Conservation (phyloP, 2,888 invertebrate genomes). For the Drosophila mayaguana region DNA sequence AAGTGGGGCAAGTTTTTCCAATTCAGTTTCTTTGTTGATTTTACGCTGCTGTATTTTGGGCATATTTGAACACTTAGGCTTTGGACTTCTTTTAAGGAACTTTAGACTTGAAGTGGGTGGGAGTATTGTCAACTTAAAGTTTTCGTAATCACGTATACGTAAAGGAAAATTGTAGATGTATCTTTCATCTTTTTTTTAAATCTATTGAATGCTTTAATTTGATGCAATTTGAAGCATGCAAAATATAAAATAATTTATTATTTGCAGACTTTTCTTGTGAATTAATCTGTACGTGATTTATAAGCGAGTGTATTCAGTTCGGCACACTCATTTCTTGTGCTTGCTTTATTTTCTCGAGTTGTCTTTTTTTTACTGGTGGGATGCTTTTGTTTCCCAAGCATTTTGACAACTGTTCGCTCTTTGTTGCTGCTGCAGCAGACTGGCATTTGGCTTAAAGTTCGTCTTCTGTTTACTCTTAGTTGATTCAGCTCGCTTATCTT, state of each 20-base stretch:
- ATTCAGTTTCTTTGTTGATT: slow-evolving; percentile 11
- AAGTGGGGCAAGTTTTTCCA: slow-evolving; percentile 36
- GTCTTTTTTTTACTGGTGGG: slow-evolving; percentile 1
- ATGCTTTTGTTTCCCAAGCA: slow-evolving; percentile 17
- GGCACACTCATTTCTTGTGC: not conserved
- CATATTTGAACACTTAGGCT: too few species aligned
- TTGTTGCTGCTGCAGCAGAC: slow-evolving; percentile 53
- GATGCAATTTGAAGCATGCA: too few species aligned
- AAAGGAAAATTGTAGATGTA: too few species aligned
- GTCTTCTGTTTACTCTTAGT: slow-evolving; percentile 31
- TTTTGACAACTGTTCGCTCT: slow-evolving; percentile 63
- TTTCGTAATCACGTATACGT: too few species aligned
- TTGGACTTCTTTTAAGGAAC: too few species aligned
- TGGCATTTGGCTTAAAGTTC: slow-evolving; percentile 72
- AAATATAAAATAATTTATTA: too few species aligned
- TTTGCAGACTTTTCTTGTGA: too few species aligned
- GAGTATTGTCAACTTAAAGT: too few species aligned
- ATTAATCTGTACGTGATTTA: not conserved
- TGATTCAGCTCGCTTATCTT: slow-evolving; percentile 9
- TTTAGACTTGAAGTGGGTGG: too few species aligned
- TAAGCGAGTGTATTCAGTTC: not conserved
- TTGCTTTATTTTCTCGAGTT: slow-evolving; percentile 1
- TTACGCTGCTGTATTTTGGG: slow-evolving; percentile 1
- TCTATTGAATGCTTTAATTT: too few species aligned
- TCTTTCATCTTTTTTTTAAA: too few species aligned